Conservation (phyloP, 1,140 invertebrate species). For the Polypedilum vanderplanki region DNA sequence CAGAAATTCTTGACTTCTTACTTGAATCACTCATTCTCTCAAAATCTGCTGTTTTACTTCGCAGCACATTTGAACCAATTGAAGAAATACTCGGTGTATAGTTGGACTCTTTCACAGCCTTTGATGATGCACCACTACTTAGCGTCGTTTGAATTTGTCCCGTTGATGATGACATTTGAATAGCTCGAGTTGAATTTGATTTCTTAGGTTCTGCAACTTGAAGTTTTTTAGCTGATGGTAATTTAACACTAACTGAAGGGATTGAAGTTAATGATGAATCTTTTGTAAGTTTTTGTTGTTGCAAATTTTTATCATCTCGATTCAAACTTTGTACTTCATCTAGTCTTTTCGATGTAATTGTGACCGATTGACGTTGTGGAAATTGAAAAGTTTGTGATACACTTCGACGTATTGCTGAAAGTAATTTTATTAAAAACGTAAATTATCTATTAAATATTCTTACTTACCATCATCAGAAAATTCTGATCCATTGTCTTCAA, state of each 20-base stretch:
- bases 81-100: constrained; percentile 55
- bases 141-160: background rate
- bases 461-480: constrained; percentile 1
- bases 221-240: background rate
- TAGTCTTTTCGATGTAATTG: background rate
- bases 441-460: no score
- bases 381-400: constrained; percentile 23
- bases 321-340: constrained; percentile 3
- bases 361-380: constrained; percentile 16
- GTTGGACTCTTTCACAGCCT: constrained; percentile 38
- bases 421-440: background rate
- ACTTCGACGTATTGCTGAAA: background rate
- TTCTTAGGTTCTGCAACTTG: background rate
- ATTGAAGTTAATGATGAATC: background rate
- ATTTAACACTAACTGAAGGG: background rate
- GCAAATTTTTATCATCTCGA: background rate
- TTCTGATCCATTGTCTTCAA: background rate
- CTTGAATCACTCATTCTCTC: constrained; percentile 46
- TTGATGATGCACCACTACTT: background rate
- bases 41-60: constrained; percentile 61
- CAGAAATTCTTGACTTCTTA: constrained; percentile 24
- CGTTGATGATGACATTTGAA: background rate
- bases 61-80: constrained; percentile 57
- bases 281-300: background rate
- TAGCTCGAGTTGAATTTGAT: background rate